phyloP scores from a whole-genome alignment of 2,888 invertebrate species.

The Heliconius ismenius region DNA sequence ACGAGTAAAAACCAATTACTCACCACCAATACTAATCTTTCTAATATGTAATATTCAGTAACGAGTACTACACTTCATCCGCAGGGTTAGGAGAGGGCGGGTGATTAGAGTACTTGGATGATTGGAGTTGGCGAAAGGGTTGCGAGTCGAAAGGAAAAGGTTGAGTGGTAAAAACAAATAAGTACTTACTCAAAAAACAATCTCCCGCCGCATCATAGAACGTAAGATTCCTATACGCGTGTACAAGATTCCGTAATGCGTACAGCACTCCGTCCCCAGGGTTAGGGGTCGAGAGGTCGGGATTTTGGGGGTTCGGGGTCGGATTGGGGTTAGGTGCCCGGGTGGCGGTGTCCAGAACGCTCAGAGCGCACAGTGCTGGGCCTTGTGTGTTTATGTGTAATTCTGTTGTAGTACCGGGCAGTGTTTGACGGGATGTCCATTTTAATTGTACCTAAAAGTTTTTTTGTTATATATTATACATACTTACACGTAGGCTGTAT shows the following conservation, averaged over 20 bases:
- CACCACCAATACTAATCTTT: conserved; percentile 62
- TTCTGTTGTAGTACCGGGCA: conserved; percentile 60
- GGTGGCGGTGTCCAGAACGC: conserved; percentile 56
- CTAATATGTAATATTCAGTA: conserved; percentile 61
- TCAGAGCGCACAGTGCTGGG: conserved; percentile 69
- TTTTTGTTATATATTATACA: background rate
- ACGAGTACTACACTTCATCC: background rate
- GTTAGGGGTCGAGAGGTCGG: conserved; percentile 10
- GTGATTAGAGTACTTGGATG: too few species aligned
- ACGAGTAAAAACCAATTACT: conserved; percentile 57
- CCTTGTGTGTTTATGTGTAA: conserved; percentile 62
- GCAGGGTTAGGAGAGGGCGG: background rate
- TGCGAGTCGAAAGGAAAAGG: too few species aligned
- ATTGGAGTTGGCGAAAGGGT: too few species aligned
- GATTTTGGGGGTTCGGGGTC: background rate
- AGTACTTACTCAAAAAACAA: conserved; percentile 64
- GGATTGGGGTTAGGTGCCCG: background rate
- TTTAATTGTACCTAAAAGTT: conserved; percentile 61
- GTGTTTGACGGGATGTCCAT: conserved; percentile 61
- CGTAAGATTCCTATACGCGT: conserved; percentile 66
- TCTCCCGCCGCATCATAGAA: conserved; percentile 68
- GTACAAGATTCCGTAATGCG: conserved; percentile 58
- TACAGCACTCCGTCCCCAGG: background rate
- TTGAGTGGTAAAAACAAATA: background rate
- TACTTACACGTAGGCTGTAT: background rate